Conservation (phyloP, 2,797 vertebrate genomes). For the Poecile montanus region DNA sequence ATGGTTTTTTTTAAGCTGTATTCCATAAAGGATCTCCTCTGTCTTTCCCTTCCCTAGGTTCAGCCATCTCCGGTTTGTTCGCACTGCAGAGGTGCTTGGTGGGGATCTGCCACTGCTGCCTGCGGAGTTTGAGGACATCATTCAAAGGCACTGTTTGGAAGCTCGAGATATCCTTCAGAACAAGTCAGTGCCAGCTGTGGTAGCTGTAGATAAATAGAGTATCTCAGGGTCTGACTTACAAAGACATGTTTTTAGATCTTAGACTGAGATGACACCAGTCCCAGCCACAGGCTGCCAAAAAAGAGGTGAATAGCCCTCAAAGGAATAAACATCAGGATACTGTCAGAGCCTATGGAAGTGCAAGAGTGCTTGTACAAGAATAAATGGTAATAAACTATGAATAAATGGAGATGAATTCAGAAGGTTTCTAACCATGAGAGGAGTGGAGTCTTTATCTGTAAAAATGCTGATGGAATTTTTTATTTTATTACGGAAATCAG, state of each 20-base stretch:
- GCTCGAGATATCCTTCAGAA: conserved; percentile 77
- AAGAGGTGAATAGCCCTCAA: background rate
- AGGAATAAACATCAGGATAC: background rate
- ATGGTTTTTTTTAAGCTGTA: rapidly evolving
- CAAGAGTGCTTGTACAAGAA: background rate
- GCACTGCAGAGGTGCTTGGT: conserved; percentile 76
- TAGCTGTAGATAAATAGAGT: background rate
- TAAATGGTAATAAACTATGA: background rate
- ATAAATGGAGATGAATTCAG: background rate
- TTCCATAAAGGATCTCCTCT: background rate
- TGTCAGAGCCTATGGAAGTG: background rate
- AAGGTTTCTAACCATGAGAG: background rate
- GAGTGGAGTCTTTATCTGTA: background rate
- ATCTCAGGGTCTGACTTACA: background rate
- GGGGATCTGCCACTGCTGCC: conserved; percentile 82
- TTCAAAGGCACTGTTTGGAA: conserved; percentile 82
- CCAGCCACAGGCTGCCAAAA: background rate
- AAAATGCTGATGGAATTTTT: background rate
- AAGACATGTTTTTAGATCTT: background rate
- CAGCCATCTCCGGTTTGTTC: conserved; percentile 85
- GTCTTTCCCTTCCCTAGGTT: conserved; percentile 75
- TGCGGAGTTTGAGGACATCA: conserved; percentile 75
- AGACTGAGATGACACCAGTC: background rate
- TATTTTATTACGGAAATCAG: rapidly evolving
- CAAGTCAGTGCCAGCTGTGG: conserved; percentile 75